A percentile compares a stretch with the other conserved stretches of the same genome.
Evolutionary conservation across 2,113 vertebrate genomes (phyloP).

Genomic region (Galeopterus variegatus): DNA sequence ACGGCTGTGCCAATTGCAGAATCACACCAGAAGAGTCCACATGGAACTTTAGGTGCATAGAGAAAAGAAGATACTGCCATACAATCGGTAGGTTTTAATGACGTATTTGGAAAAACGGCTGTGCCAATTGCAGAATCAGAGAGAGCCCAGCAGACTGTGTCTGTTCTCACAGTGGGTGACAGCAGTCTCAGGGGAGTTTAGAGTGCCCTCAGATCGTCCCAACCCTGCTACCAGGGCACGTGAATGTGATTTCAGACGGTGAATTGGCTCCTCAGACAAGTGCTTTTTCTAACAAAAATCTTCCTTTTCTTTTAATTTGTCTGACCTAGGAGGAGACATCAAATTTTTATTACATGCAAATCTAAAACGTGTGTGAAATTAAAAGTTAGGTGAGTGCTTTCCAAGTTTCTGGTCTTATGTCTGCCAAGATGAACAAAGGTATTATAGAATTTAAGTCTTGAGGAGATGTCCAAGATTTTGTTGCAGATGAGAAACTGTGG

Average conservation of each 20-base stretch:
- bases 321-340: neutral
- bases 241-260: neutral
- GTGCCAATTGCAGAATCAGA: neutral
- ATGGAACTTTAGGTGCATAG: neutral
- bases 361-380: neutral
- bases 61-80: neutral
- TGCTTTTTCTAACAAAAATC: neutral
- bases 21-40: neutral
- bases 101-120: neutral
- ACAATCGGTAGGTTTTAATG: neutral
- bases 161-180: neutral
- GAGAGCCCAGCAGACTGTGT: neutral
- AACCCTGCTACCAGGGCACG: neutral
- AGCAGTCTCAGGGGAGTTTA: neutral
- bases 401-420: neutral
- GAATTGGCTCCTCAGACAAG: neutral
- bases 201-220: neutral
- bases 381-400: neutral
- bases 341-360: neutral
- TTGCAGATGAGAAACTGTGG: neutral
- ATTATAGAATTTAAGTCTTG: neutral
- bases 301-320: neutral
- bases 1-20: too few relatives aligned
- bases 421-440: neutral
- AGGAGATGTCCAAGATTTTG: neutral